Base-by-base conservation (phyloP, 2,888 invertebrate species). In the Drosophila incognita region DNA sequence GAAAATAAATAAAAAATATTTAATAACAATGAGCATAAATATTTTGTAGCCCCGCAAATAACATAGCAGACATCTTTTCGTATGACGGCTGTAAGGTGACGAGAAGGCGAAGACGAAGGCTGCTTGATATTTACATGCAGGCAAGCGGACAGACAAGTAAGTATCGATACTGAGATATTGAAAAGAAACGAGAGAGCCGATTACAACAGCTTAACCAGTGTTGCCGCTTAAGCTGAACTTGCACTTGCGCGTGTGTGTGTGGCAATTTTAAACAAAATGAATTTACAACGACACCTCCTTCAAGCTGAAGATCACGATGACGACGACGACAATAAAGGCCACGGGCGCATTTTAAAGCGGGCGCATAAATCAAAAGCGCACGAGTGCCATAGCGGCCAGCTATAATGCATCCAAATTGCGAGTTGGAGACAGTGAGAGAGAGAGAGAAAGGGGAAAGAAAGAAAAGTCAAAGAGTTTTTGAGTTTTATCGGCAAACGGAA, bases 1-100 rank as follows among this genome's bases (percentile, higher is more conserved):
- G 40, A 53, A 63, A 63, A 35, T 24, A 33, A 38, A 33, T 29
- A 27, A 36, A 36, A 67, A 67, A 67, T 69, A 79, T 70, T 76
- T 81, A 82, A 84, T 82, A 84, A 79, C 87, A 85, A 85, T 87
- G 81, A 82, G 76, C 85, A 84, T 84, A 84, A 85, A 87, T 84
- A 84, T 84, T 87, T 72, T 73, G 64, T 66, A 56, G 57, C 63
- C 48, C 40, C 71, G 83, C 73, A 81, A 83, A 83, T 83, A 75
- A 79, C 79, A 83, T 76, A 81, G 75, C 77, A 80, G 66, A 69
- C 70, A 78, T 68, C 79, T 78, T 46, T 71, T 63, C 63, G 73
- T 70, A 38, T 46, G 67, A 61, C 10, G 48, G 38, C 35, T 35
- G 42, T 54, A 67, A 64, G n/a, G n/a, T 18, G 29, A 40, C 21